Conservation (phyloP, 2,797 vertebrate species). For the Sebastiscus albofasciatus region DNA sequence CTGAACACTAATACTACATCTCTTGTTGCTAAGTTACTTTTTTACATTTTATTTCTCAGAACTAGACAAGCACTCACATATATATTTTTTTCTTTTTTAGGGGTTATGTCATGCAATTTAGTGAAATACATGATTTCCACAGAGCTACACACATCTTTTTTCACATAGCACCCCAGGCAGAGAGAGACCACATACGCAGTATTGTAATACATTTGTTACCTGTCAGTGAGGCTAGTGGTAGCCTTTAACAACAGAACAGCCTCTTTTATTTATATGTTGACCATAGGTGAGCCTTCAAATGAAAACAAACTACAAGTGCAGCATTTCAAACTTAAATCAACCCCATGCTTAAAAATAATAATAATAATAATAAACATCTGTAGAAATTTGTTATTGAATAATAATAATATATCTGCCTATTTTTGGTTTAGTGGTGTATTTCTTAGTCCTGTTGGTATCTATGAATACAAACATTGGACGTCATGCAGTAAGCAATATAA, state of each 20-base stretch:
- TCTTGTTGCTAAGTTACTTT: conserved; percentile 9
- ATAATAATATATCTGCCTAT: background rate
- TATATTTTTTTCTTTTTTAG: conserved; percentile 3
- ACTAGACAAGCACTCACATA: background rate
- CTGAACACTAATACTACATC: background rate
- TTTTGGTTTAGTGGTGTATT: background rate
- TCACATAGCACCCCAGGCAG: conserved; percentile 6
- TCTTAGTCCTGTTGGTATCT: background rate
- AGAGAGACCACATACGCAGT: background rate
- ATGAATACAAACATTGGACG: background rate
- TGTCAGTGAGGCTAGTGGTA: background rate
- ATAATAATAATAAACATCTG: background rate
- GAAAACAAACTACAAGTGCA: background rate
- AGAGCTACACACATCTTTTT: conserved; percentile 7
- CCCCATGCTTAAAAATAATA: background rate
- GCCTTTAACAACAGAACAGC: background rate
- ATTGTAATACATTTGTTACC: background rate
- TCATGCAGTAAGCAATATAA: too few species aligned
- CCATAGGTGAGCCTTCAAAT: background rate
- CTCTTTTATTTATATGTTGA: background rate
- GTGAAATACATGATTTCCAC: conserved; percentile 3
- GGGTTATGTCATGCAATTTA: background rate
- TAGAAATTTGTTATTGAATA: background rate
- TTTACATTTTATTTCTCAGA: background rate
- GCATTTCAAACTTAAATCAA: background rate